Evolutionary conservation across 2,113 vertebrate species (phyloP), one percentile per base, ranked within the genome.

Genomic region (Sylvicapra grimmia): DNA sequence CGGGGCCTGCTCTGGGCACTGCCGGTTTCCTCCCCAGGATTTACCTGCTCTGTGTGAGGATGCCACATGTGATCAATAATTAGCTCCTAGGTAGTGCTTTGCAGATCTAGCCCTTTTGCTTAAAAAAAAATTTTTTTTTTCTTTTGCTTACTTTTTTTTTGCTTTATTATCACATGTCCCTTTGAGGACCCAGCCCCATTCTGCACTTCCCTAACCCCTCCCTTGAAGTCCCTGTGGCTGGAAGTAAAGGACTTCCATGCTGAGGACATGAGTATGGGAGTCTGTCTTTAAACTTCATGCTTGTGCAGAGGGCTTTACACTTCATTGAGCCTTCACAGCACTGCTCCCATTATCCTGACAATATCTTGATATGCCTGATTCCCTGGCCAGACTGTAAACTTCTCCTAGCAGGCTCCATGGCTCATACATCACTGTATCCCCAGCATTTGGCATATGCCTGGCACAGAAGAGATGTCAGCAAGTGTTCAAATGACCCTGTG

Each of bases 201-300:
- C 44, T 94, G 19, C 10, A 40, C 51, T 82, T 83, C 59, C 82
- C 27, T 75, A 31, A 29, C 27, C n/a, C 21, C 4, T 49, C 9
- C 44, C 65, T 14, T 33, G 19, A 80, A 89, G 12, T 72, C 29
- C 33, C 47, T 91, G 82, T 6, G 25, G 51, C 53, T 51, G 56
- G 33, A n/a, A 65, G 21, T 36, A 13, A 90, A 59, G 80, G 61
- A 53, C 75, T 33, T 83, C 75, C 29, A 5, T 15, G 15, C 40
- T 27, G 72, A 84, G 29, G 49, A 27, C 59, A 29, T 82, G 19
- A 53, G 5, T 63, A 14, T 44, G 36, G 59, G 36, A 75, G 44
- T 72, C 77, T 86, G 93, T 77, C 95, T 86, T 94, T 90, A 77
- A 93, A 90, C 47, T 21, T 68, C 54, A 40, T 9, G 59, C 18